Conservation (phyloP, 2,888 invertebrate species). For the Apoda limacodes region DNA sequence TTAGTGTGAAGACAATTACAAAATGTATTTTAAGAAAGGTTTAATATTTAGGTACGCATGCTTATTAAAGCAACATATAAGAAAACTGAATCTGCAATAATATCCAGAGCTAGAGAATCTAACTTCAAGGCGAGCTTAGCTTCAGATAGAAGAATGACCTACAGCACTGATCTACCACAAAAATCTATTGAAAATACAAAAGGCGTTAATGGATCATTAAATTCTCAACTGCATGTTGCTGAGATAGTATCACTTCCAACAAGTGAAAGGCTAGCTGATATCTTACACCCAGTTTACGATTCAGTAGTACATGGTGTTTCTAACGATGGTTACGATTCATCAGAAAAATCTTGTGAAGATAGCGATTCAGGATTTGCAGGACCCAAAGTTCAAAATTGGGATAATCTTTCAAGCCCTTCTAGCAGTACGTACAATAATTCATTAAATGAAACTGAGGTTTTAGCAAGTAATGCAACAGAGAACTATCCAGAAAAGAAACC, state of each 20-base stretch:
- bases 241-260: conserved; percentile 60
- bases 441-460: conserved; percentile 35
- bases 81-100: conserved; percentile 52
- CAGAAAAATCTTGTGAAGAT: conserved; percentile 32
- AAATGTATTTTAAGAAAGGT: too few species aligned
- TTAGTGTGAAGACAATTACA: too few species aligned
- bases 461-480: conserved; percentile 4
- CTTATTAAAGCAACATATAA: conserved; percentile 52
- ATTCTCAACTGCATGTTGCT: conserved; percentile 49
- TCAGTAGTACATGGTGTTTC: conserved; percentile 39
- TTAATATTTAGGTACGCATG: conserved; percentile 41
- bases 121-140: conserved; percentile 35
- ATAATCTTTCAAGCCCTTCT: conserved; percentile 47
- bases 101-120: conserved; percentile 39
- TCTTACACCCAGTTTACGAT: conserved; percentile 57
- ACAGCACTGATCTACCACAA: conserved; percentile 38
- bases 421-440: conserved; percentile 48
- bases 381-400: conserved; percentile 36
- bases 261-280: conserved; percentile 51
- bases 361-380: conserved; percentile 36
- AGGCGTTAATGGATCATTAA: conserved; percentile 34
- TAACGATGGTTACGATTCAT: conserved; percentile 42
- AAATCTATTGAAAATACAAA: conserved; percentile 24
- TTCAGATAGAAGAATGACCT: conserved; percentile 44
- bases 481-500: neutral